Conservation (phyloP, 2,113 vertebrate genomes). For the Anoplopoma fimbria region DNA sequence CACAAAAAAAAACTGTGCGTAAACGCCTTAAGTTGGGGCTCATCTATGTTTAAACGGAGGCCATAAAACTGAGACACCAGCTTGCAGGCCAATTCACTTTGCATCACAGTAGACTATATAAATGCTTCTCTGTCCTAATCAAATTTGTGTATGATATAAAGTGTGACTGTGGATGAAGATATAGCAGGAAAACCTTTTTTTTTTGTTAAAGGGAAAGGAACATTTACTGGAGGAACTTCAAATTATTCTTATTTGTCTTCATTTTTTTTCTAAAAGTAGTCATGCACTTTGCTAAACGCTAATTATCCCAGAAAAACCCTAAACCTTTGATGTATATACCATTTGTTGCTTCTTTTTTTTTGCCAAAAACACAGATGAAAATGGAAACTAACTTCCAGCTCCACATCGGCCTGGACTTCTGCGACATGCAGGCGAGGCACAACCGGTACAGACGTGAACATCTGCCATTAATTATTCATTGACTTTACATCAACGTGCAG, state of each 20-base stretch:
- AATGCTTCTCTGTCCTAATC: not conserved
- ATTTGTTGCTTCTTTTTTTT: slow-evolving; percentile 27
- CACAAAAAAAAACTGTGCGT: no score
- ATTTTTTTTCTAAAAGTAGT: no score
- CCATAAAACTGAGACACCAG: not conserved
- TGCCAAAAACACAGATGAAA: slow-evolving; percentile 7
- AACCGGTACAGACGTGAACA: slow-evolving; percentile 25
- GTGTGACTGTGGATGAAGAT: not conserved
- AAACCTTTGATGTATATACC: not conserved
- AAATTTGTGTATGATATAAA: not conserved
- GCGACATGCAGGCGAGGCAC: not conserved
- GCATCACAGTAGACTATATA: not conserved
- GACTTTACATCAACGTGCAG: slow-evolving; percentile 35
- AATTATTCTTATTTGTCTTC: not conserved
- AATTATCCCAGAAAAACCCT: not conserved
- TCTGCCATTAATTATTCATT: slow-evolving; percentile 51
- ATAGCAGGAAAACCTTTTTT: not conserved
- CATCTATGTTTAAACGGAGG: not conserved
- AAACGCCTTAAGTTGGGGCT: not conserved
- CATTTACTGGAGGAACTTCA: not conserved
- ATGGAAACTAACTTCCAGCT: not conserved
- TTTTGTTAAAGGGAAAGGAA: not conserved
- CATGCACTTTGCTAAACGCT: not conserved
- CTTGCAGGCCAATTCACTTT: not conserved
- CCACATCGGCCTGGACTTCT: not conserved